phyloP scores from a whole-genome alignment of 2,797 vertebrate species.

The Hippopotamyrus pictus region DNA sequence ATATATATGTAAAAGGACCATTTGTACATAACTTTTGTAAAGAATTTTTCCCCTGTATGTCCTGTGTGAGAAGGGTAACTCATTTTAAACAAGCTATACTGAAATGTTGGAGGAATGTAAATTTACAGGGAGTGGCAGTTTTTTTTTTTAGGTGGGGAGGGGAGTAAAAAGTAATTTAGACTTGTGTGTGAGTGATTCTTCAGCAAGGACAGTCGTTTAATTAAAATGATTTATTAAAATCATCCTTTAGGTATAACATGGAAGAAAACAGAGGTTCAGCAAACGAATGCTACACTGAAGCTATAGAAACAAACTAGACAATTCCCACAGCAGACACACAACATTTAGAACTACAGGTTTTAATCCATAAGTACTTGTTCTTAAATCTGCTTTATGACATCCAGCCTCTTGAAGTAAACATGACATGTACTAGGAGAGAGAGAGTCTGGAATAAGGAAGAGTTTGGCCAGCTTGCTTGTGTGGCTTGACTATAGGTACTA shows the following conservation, averaged over 20 bases:
- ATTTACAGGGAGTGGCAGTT: conserved; percentile 55
- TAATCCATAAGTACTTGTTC: background rate
- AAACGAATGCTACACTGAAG: background rate
- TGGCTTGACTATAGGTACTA: background rate
- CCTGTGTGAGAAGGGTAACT: conserved; percentile 16
- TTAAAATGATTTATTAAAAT: conserved; percentile 7
- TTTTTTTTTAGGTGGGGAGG: conserved; percentile 28
- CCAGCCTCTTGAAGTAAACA: background rate
- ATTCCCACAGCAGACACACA: background rate
- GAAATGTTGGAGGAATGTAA: conserved; percentile 63
- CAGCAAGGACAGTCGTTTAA: background rate
- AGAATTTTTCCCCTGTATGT: conserved; percentile 34
- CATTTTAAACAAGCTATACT: conserved; percentile 57
- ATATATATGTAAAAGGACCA: conserved; percentile 20
- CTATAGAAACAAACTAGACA: background rate
- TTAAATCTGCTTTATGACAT: background rate
- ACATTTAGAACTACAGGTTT: background rate
- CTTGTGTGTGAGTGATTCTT: conserved; percentile 24
- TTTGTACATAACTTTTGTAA: conserved; percentile 44
- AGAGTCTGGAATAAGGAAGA: background rate
- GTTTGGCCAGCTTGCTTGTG: background rate
- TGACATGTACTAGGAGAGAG: background rate
- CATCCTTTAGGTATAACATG: background rate
- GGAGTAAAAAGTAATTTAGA: conserved; percentile 42
- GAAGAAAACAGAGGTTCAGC: background rate